Evolutionary conservation across 2,797 vertebrate species (phyloP).

Genomic region (Myiothlypis chrysogaster): DNA sequence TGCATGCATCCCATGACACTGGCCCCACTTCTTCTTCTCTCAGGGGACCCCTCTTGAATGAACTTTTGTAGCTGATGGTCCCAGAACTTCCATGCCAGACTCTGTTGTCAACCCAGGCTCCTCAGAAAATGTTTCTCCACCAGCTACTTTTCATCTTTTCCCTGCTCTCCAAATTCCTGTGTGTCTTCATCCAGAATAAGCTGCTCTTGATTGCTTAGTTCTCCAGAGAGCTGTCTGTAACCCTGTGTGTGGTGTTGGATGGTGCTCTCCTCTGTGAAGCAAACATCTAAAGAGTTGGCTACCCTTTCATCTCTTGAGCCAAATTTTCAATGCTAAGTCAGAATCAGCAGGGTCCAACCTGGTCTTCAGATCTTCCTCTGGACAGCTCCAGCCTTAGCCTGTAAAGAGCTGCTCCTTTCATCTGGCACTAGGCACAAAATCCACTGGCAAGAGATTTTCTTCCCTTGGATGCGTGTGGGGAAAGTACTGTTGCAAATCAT

Average conservation of each 20-base stretch:
- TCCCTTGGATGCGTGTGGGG: not conserved
- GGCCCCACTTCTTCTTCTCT: not conserved
- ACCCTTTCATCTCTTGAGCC: not conserved
- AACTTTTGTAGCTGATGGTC: not conserved
- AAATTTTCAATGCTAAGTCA: not conserved
- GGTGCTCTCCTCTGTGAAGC: not conserved
- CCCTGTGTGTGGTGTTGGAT: not conserved
- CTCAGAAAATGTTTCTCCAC: not conserved
- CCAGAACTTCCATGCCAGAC: not conserved
- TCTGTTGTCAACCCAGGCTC: not conserved
- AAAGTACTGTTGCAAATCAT: not conserved
- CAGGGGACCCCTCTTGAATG: not conserved
- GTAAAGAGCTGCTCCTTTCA: not conserved
- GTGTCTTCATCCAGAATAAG: not conserved
- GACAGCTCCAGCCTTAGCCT: not conserved
- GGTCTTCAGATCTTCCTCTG: slow-evolving; percentile 8
- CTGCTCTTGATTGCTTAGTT: not conserved
- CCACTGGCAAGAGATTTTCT: not conserved
- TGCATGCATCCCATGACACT: not conserved
- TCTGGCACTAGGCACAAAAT: not conserved
- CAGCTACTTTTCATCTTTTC: not conserved
- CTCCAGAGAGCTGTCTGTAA: not conserved
- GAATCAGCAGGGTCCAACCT: not conserved
- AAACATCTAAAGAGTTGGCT: not conserved
- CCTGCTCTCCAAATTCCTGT: not conserved